Evolutionary conservation across 2,113 vertebrate species (phyloP), one percentile per base, ranked within the genome.

Genomic region (Saccopteryx leptura): DNA sequence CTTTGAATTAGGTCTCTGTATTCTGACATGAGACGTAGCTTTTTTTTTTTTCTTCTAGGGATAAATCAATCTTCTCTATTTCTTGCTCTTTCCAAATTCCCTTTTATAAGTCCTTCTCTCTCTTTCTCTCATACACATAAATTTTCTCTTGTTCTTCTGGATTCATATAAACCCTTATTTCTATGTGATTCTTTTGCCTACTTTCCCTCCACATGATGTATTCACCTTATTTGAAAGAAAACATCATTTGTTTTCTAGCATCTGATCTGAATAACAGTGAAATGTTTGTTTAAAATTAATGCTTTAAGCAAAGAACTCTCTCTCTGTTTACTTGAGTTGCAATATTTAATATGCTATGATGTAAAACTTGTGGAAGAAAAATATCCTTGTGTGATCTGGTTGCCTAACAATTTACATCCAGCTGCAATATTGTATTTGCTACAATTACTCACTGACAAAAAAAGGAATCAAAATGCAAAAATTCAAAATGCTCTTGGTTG

Each of bases 401-500:
- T 98, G 96, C 95, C 96, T 96, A 95, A 90, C 88, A 96, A 86
- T 83, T 80, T 86, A 81, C 87, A 95, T 94, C 97, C 88, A 96
- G 66, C 84, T 90, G 90, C 95, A 95, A 60, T 95, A 81, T 94
- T 97, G 94, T 95, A 87, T 76, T 85, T 90, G 93, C 93, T 96
- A 74, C 91, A 96, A 96, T 93, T 97, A 97, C 88, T 97, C 93
- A 88, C 85, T 96, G 97, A 96, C 96, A 97, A 98, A 98, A 94
- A 68, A 92, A 80, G 95, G 94, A 96, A 66, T 68, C 12, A 19
- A 91, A 97, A 96, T 94, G 84, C 91, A 97, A 85, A 98, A 98
- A 92, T 92, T 87, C 83, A 95, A 23, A 81, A 83, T 96, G 63
- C 3, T 91, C 74, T 96, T 19, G 0, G 75, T 2, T 3, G 76